These are phyloP conservation scores for Pyrrhosoma nymphula DNA, from an alignment of 2,888 invertebrate genomes.

Conservation along the genomic window DNA sequence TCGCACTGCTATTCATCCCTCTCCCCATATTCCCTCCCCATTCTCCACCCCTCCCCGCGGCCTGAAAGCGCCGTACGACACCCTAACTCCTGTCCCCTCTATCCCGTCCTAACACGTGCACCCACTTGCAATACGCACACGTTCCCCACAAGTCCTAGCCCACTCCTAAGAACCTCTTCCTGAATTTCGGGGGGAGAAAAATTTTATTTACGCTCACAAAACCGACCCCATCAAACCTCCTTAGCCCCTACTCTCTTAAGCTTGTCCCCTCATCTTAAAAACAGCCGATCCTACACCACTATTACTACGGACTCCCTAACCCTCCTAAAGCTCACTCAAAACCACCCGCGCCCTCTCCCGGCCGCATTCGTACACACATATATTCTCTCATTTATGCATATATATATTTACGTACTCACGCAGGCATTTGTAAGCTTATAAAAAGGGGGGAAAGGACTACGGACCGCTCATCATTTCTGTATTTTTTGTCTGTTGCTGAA, in stretches of 20 bases:
- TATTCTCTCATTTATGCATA: neutral
- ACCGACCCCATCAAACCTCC: neutral
- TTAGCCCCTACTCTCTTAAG: neutral
- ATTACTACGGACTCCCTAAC: neutral
- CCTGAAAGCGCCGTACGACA: neutral
- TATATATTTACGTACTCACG: neutral
- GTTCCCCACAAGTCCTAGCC: neutral
- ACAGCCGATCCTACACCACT: neutral
- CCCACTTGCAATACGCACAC: neutral
- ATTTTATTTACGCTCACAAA: neutral
- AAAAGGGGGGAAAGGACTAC: neutral
- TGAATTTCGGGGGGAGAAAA: neutral
- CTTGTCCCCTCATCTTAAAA: slow-evolving; percentile 17
- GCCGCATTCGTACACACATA: neutral
- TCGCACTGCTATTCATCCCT: no score
- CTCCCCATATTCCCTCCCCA: neutral
- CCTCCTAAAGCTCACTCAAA: neutral
- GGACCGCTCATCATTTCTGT: neutral
- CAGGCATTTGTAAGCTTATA: neutral
- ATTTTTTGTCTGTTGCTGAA: neutral
- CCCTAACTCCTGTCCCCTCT: neutral
- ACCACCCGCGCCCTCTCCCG: neutral
- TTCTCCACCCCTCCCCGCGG: neutral
- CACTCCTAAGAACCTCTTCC: neutral
- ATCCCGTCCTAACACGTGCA: neutral